Percentiles rank a stretch among this genome's conserved stretches.
Conservation (phyloP, 1,140 invertebrate genomes). For the Aethina tumida region DNA sequence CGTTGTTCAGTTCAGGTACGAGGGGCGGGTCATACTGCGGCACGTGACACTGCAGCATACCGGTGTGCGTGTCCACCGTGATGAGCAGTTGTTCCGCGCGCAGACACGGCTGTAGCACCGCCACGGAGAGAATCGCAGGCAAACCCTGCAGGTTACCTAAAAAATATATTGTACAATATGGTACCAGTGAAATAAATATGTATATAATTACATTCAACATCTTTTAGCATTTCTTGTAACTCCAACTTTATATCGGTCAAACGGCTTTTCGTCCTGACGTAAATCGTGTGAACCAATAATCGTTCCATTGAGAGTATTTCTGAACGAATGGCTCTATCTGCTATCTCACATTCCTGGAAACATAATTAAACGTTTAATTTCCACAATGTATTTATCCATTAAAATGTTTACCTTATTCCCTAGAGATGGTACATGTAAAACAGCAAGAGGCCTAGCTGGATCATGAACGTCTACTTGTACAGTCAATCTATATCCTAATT, state of each 20-base stretch:
- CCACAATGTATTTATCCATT: slow-evolving; percentile 2
- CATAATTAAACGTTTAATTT: slow-evolving; percentile 12
- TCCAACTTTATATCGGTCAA: slow-evolving; percentile 76
- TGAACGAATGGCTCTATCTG: slow-evolving; percentile 69
- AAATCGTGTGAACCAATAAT: slow-evolving; percentile 93
- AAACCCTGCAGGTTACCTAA: slow-evolving; percentile 63
- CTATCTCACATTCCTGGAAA: slow-evolving; percentile 56
- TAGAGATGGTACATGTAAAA: slow-evolving; percentile 80
- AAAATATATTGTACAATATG: slow-evolving; percentile 14
- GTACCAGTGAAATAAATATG: background rate
- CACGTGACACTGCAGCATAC: slow-evolving; percentile 80
- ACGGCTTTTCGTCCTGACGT: slow-evolving; percentile 76
- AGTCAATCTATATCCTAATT: slow-evolving; percentile 77
- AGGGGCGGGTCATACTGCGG: slow-evolving; percentile 79
- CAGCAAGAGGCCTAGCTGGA: slow-evolving; percentile 68
- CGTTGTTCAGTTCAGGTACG: slow-evolving; percentile 69
- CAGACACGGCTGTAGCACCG: slow-evolving; percentile 78
- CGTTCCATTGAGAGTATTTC: slow-evolving; percentile 90
- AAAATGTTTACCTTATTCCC: slow-evolving; percentile 33
- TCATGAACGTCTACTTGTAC: slow-evolving; percentile 81
- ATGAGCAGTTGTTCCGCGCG: slow-evolving; percentile 84
- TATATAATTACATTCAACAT: slow-evolving; percentile 53
- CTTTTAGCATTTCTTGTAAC: slow-evolving; percentile 59
- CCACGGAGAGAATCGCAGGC: slow-evolving; percentile 83
- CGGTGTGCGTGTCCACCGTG: slow-evolving; percentile 90